Evolutionary conservation across 2,888 invertebrate species (phyloP), one percentile per base, ranked within the genome.

Genomic region (Plusia festucae): DNA sequence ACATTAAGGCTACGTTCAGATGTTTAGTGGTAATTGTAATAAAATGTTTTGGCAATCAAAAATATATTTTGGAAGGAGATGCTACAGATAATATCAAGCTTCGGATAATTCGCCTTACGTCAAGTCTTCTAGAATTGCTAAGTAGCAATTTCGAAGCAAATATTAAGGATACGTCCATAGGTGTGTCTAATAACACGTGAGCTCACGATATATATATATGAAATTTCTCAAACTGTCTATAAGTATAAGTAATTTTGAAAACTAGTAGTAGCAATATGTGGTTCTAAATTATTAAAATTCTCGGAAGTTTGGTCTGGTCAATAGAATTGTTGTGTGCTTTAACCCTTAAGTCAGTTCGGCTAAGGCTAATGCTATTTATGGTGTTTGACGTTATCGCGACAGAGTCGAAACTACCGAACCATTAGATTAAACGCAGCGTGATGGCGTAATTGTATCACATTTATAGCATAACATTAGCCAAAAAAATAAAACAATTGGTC

Each of bases 321-420:
- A n/a, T 7, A 0, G n/a, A 40, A n/a, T 40, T 2, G 6, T 40
- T n/a, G n/a, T 60, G 16, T 52, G 53, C 30, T 52, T 60, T 59
- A 68, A 40, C 34, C 76, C 60, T 86, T 91, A 91, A 91, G 86
- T 89, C 88, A 77, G 79, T 87, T 89, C 83, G 88, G 86, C 87
- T 73, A 76, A 82, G 82, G 84, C 85, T 87, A 87, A 87, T 79
- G 88, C 89, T 91, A 90, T 93, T 92, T 91, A 90, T 85, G 86
- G 83, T 74, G 79, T 76, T 87, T 91, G 92, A 93, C 93, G 90
- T 93, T 94, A 94, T 95, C 94, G 61, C 70, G 88, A 87, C 85
- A 87, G 85, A 82, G 79, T 79, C 79, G 78, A 83, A 86, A 87
- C 85, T 84, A 85, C 87, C 78, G 82, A 89, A 88, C 90, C 92